phyloP scores from a whole-genome alignment of 2,888 invertebrate genomes.

The Aphidoletes aphidimyza region DNA sequence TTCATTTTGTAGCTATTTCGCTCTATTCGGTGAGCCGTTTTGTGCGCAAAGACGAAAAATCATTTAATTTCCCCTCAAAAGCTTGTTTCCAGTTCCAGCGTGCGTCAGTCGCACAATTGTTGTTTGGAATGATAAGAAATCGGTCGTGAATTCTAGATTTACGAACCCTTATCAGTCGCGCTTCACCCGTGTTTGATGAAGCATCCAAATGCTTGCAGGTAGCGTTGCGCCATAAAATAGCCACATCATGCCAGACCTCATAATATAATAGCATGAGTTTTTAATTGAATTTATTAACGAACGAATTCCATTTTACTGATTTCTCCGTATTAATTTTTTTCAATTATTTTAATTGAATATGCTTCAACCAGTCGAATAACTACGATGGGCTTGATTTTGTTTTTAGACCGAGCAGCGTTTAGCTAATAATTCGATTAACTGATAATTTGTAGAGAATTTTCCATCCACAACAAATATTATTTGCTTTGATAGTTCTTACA shows the following conservation, averaged over 20 bases:
- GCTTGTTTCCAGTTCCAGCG: background rate
- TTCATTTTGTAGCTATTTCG: background rate
- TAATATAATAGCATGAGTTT: background rate
- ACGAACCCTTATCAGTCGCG: conserved; percentile 14
- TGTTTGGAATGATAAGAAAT: conserved; percentile 8
- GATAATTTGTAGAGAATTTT: no score
- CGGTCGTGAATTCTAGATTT: background rate
- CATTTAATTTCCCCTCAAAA: background rate
- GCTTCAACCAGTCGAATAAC: no score
- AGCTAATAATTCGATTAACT: no score
- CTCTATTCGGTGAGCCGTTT: background rate
- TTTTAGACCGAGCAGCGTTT: no score
- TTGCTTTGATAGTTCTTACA: no score
- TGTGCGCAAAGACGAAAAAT: background rate
- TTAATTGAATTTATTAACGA: background rate
- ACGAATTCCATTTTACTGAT: background rate
- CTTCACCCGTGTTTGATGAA: background rate
- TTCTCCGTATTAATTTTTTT: background rate
- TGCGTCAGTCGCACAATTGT: background rate
- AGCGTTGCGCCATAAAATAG: no score
- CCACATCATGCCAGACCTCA: no score
- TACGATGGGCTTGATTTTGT: no score
- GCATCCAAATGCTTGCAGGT: no score
- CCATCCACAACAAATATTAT: no score
- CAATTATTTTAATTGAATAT: background rate